Conservation (phyloP, 2,888 invertebrate genomes). For the Coronaproctus castanopsis region DNA sequence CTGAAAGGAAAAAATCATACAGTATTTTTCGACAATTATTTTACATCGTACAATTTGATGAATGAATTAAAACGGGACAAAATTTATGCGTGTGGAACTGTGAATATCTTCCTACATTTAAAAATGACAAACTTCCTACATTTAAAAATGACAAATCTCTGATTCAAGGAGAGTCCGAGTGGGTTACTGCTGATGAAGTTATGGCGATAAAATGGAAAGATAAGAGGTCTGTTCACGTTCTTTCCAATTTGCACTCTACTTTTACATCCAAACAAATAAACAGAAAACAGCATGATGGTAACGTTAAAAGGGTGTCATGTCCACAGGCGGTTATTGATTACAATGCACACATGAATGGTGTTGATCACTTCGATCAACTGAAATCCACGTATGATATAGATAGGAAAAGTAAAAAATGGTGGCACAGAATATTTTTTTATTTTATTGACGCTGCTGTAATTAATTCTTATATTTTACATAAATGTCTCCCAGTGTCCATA, state of each 20-base stretch:
- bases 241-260: not conserved
- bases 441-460: not conserved
- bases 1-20: not conserved
- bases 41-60: not conserved
- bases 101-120: not conserved
- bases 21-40: not conserved
- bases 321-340: not conserved
- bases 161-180: not conserved
- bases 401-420: not conserved
- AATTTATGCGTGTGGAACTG: not conserved
- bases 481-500: not conserved
- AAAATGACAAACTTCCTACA: not conserved
- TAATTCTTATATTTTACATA: not conserved
- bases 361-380: not conserved
- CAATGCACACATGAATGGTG: not conserved
- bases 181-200: not conserved
- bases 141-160: not conserved
- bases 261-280: not conserved
- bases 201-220: not conserved
- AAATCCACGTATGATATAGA: not conserved
- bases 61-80: not conserved
- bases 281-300: not conserved
- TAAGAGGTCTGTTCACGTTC: not conserved
- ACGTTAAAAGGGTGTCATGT: not conserved
- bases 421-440: not conserved